phyloP scores from a whole-genome alignment of 2,113 vertebrate species.

The Dermatemys mawii region DNA sequence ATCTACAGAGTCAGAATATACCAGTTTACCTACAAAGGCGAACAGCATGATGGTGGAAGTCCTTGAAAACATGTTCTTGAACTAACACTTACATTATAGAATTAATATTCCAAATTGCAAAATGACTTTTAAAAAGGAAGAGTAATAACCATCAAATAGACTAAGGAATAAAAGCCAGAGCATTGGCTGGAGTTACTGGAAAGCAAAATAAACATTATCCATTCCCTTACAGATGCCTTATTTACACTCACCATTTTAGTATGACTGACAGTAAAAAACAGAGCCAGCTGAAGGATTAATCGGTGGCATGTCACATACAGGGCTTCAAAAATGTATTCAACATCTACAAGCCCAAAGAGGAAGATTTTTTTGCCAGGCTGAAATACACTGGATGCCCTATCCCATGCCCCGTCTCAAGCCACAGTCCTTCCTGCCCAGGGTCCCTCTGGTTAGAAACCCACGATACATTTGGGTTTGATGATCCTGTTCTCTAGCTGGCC shows the following conservation, averaged over 20 bases:
- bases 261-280: neutral
- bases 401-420: neutral
- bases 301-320: neutral
- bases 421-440: neutral
- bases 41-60: conserved; percentile 65
- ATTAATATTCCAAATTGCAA: neutral
- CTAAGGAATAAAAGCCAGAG: neutral
- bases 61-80: conserved; percentile 68
- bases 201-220: neutral
- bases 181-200: neutral
- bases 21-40: conserved; percentile 38
- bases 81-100: conserved; percentile 11
- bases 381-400: neutral
- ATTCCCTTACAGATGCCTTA: neutral
- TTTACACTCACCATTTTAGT: neutral
- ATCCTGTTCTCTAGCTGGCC: neutral
- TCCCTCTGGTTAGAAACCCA: neutral
- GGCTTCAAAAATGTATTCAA: neutral
- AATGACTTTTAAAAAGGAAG: neutral
- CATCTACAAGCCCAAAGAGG: neutral
- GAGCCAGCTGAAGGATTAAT: neutral
- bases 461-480: neutral
- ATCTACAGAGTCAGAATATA: conserved; percentile 49
- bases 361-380: neutral
- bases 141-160: neutral